Base-by-base conservation (phyloP, 2,113 vertebrate species). In the Trematomus loennbergii region DNA sequence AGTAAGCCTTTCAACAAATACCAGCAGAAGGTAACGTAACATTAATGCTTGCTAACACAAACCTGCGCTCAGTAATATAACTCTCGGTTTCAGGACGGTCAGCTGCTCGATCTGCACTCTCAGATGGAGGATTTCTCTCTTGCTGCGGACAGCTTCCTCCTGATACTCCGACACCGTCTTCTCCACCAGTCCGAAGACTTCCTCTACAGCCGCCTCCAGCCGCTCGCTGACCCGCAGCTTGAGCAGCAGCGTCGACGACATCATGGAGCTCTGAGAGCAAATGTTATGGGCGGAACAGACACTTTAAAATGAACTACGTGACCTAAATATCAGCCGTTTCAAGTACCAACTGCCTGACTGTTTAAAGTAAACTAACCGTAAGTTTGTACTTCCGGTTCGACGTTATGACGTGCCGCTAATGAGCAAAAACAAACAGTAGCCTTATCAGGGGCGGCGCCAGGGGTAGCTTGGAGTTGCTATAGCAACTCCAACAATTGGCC, bases 121-220 rank as follows among this genome's bases (percentile, higher is more conserved):
- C 66, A 82, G 72, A 29, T 4, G 10, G 29, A 29, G 5, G 52
- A 71, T 12, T n/a, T 82, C 79, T 12, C 16, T 57, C 52, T 45
- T 64, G 22, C 25, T 64, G 25, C 72, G 72, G 55, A 58, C 50
- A 25, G 17, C 65, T 64, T 64, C 58, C 0, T 64, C 58, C 17
- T 75, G n/a, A 45, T 64, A 71, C 50, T 70, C 79, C 1, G n/a
- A n/a, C 10, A 82, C 58, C 1, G 72, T 70, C 45, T 64, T 70
- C 29, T 82, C 65, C 2, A 82, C 65, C 0, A 82, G 58, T 3
- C 72, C 72, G 5, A 64, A 75, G 18, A 76, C 64, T 43, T 82
- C 72, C 40, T 70, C 79, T 0, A 67, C 60, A 18, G 49, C 60
- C 36, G 60, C 72, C 1, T 17, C 20, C 16, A 55, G 72, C 2